Evolutionary conservation across 1,140 invertebrate species (phyloP), one percentile per base, ranked within the genome.

Genomic region (Pteromalus puparum): DNA sequence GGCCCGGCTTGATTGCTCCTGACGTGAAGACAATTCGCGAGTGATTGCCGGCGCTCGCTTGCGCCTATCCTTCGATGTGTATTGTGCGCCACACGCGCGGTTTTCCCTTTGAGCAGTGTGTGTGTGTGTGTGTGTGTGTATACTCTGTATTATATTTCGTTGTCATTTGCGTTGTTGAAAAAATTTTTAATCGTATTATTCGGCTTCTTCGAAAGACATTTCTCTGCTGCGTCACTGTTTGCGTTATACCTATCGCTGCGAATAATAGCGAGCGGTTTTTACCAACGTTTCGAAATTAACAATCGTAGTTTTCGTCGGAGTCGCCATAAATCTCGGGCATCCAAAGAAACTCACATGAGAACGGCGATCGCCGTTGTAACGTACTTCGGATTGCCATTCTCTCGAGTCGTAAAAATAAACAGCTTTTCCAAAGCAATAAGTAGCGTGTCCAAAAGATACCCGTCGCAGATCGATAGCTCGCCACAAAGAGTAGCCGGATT

Each of bases 1-100:
- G 74, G 82, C 81, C 81, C 77, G 77, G 84, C 87, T 86, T 87
- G 68, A 84, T 84, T 84, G 68, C 76, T 77, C 48, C 68, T 84
- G 76, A 84, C 76, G 76, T 65, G 74, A 73, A 74, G 48, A 80
- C 82, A 79, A 84, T 84, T 84, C 82, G 76, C 82, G 21, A 79
- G n/a, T 46, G 82, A 84, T 80, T 61, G 74, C 15, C 67, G 28
- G 30, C 30, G 73, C 24, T 15, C 65, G 67, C 24, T 7, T 42
- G 42, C 73, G 73, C 24, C 13, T 74, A 28, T 75, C 34, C 76
- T 18, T 74, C 28, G 12, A 46, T 72, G 28, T 28, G 30, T 72
- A 82, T 75, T 42, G 10, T 42, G 46, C 48, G 65, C 70, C 72
- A 70, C 68, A 34, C 53, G 53, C 53, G 3, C 21, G 1, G 38